Evolutionary conservation across 2,888 invertebrate genomes (phyloP).

Genomic region (Eupithecia tripunctaria): DNA sequence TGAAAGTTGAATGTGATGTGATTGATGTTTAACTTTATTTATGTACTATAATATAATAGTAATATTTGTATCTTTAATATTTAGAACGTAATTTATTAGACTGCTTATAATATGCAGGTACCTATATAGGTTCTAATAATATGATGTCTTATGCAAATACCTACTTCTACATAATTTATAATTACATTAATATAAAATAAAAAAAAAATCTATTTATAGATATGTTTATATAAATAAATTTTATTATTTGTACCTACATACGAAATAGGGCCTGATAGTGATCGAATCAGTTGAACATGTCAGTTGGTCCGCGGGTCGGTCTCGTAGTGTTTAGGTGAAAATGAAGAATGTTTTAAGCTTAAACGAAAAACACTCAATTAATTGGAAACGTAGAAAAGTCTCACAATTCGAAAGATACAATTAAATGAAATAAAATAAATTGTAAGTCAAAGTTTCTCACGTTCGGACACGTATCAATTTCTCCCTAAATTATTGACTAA

Average conservation of each 20-base stretch:
- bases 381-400: conserved; percentile 34
- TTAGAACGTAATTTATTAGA: not conserved
- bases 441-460: conserved; percentile 39
- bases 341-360: not conserved
- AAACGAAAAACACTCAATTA: conserved; percentile 16
- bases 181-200: no score
- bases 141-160: not conserved
- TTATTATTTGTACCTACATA: no score
- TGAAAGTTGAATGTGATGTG: not conserved
- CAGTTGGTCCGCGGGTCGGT: not conserved
- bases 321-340: not conserved
- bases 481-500: conserved; percentile 44
- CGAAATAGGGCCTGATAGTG: not conserved
- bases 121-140: not conserved
- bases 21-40: not conserved
- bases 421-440: conserved; percentile 34
- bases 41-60: no score
- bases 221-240: no score
- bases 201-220: not conserved
- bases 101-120: not conserved
- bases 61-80: no score
- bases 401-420: conserved; percentile 30
- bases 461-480: conserved; percentile 42
- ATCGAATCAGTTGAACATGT: not conserved
- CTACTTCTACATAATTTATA: no score